phyloP scores from a whole-genome alignment of 2,888 invertebrate genomes.

The Leucozona laternaria region DNA sequence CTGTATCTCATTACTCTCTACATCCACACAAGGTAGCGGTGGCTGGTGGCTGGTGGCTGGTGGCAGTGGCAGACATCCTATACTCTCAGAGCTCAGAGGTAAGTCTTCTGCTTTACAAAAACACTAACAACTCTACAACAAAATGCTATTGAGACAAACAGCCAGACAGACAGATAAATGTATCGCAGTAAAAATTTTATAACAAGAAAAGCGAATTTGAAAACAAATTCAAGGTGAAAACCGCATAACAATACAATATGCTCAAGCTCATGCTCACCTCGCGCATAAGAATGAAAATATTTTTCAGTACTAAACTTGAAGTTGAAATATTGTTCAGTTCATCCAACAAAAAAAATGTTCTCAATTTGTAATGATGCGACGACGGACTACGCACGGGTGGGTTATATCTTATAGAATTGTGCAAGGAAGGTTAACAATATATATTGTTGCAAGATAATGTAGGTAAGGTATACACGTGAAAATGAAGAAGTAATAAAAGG shows the following conservation, averaged over 20 bases:
- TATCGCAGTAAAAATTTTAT: conserved; percentile 23
- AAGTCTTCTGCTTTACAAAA: conserved; percentile 2
- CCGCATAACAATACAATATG: conserved; percentile 41
- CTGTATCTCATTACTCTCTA: conserved; percentile 34
- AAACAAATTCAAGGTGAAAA: conserved; percentile 65
- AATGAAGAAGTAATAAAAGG: background rate
- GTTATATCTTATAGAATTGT: conserved; percentile 13
- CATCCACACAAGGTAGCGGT: background rate
- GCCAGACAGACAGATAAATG: conserved; percentile 26
- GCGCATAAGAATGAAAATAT: conserved; percentile 40
- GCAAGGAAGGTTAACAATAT: conserved; percentile 7
- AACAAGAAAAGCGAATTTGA: conserved; percentile 46
- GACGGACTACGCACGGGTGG: no score
- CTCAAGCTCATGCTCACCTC: background rate
- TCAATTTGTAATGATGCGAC: conserved; percentile 29
- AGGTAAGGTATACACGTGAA: background rate
- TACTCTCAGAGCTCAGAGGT: conserved; percentile 1
- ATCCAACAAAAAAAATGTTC: conserved; percentile 29
- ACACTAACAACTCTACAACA: background rate
- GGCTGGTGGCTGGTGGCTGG: no score
- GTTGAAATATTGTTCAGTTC: conserved; percentile 40
- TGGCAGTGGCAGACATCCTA: conserved; percentile 15
- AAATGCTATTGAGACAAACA: conserved; percentile 24
- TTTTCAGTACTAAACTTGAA: conserved; percentile 38
- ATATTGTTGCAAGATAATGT: background rate